phyloP scores from a whole-genome alignment of 2,888 invertebrate genomes.

The Blera fallax region DNA sequence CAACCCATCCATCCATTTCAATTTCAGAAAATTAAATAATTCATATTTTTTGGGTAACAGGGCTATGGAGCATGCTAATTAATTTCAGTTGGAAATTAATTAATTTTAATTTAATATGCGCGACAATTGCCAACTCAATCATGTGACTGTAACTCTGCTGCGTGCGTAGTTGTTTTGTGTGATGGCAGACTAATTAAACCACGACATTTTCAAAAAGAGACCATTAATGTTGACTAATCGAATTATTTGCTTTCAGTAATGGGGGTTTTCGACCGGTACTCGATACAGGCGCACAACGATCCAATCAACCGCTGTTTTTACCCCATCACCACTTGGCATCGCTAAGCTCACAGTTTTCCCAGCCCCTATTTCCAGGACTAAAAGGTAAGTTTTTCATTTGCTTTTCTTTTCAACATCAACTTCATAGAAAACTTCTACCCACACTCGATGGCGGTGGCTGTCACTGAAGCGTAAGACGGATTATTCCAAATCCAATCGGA shows the following conservation, averaged over 20 bases:
- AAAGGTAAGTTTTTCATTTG: constrained; percentile 85
- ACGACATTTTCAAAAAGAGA: constrained; percentile 56
- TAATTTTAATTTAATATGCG: constrained; percentile 73
- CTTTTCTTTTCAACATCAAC: constrained; percentile 48
- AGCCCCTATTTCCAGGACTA: constrained; percentile 90
- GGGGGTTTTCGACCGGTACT: constrained; percentile 85
- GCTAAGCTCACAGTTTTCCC: constrained; percentile 88
- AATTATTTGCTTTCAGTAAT: constrained; percentile 82
- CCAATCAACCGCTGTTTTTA: constrained; percentile 90
- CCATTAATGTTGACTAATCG: constrained; percentile 67
- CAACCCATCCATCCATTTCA: constrained; percentile 61
- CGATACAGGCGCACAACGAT: constrained; percentile 80
- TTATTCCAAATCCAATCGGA: constrained; percentile 64
- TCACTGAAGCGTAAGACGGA: constrained; percentile 62
- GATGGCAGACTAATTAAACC: constrained; percentile 65
- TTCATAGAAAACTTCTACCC: constrained; percentile 22
- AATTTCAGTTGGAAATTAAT: constrained; percentile 71
- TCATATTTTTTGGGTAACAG: constrained; percentile 67
- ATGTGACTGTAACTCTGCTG: constrained; percentile 41
- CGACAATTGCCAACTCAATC: constrained; percentile 71
- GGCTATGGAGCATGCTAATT: constrained; percentile 67
- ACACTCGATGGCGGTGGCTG: constrained; percentile 9
- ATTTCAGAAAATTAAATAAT: constrained; percentile 70
- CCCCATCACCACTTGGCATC: constrained; percentile 91
- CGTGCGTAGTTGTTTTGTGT: constrained; percentile 43